phyloP scores from a whole-genome alignment of 2,888 invertebrate genomes.

The Apotomis turbidana region DNA sequence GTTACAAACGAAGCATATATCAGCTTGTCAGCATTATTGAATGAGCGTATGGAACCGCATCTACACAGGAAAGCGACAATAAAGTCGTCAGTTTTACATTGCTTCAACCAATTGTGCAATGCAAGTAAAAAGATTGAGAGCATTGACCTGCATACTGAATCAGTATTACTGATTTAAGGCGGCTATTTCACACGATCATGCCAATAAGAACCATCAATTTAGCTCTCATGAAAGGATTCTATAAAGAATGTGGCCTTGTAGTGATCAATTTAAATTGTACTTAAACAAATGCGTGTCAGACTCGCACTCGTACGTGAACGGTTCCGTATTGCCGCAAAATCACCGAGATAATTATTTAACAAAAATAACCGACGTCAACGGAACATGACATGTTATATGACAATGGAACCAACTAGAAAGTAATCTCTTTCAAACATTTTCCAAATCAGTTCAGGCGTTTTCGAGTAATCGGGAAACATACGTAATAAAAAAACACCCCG shows the following conservation, averaged over 20 bases:
- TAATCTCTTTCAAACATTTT: too few relatives aligned
- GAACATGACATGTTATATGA: too few relatives aligned
- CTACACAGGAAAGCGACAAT: constrained; percentile 77
- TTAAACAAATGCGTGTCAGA: background rate
- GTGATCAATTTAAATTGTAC: constrained; percentile 32
- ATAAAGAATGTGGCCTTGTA: constrained; percentile 7
- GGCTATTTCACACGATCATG: constrained; percentile 18
- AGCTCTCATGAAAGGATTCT: background rate
- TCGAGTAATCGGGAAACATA: too few relatives aligned
- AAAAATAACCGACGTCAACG: too few relatives aligned
- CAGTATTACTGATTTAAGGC: background rate
- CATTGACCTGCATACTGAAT: constrained; percentile 52
- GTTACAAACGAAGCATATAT: background rate
- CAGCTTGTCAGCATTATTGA: constrained; percentile 56
- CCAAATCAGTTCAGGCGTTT: too few relatives aligned
- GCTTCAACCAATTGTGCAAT: constrained; percentile 53
- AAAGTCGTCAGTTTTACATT: constrained; percentile 66
- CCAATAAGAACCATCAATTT: background rate
- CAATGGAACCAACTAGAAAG: too few relatives aligned
- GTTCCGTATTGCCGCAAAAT: too few relatives aligned
- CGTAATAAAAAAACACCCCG: too few relatives aligned
- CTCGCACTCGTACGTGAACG: too few relatives aligned
- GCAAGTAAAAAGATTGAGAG: constrained; percentile 54
- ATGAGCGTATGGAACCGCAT: constrained; percentile 70
- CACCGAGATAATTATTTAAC: too few relatives aligned